Base-by-base conservation (phyloP, 2,797 vertebrate genomes). In the Ctenopoma multispine region DNA sequence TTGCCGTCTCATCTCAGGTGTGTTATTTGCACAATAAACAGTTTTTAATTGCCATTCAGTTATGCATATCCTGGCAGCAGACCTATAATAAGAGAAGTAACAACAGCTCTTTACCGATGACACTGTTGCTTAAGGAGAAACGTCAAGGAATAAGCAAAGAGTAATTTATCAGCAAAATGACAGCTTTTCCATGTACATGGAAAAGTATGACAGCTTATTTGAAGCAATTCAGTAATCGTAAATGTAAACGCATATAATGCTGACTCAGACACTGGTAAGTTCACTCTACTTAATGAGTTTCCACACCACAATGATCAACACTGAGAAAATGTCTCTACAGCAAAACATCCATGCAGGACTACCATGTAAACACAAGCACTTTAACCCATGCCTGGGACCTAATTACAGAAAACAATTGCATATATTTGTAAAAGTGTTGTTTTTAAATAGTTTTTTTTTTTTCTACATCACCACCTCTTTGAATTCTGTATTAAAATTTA, bases 151-250 rank as follows among this genome's bases (percentile, higher is more conserved):
- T 18, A 49, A 55, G n/a, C 49, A 43, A 4, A 17, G 2, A 7
- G 54, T 57, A n/a, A 14, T 5, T 67, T 24, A 69, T 67, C 12
- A 60, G n/a, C 18, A 41, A 44, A 24, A 59, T 21, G 20, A 69
- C 18, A n/a, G 23, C 14, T 64, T 58, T 38, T 15, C 29, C 47
- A 44, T 51, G 44, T 46, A 46, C 44, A n/a, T 21, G 15, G 56
- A 47, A 23, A 56, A 10, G 41, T 60, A 27, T 29, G 40, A 41
- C 58, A 61, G 46, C 46, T 65, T 12, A 29, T 71, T 75, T 70
- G 49, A 10, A 54, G 58, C 27, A 13, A 47, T 38, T 62, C 11
- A 50, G 44, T 31, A 49, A 54, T 54, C 23, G 20, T 54, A 13
- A 12, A 21, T 63, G 38, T 47, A 60, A 71, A 57, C 49, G 31